Evolutionary conservation across 37 sponge, comb jelly and placozoan genomes (phyloP).

Genomic region (Oopsacas minuta): DNA sequence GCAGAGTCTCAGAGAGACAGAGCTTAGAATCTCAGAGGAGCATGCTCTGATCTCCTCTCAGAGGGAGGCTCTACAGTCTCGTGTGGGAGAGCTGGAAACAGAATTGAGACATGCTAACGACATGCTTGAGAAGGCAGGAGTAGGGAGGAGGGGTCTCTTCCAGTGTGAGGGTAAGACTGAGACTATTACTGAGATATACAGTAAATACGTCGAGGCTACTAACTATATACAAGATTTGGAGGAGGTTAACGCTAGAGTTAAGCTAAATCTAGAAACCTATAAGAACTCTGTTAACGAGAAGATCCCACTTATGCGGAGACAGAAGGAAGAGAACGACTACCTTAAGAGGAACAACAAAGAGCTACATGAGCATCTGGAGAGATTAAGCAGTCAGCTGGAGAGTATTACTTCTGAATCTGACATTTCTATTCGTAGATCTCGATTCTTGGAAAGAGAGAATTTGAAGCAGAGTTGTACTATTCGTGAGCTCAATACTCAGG

Average conservation of each 20-base stretch:
- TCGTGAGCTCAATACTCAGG: conserved; percentile 22
- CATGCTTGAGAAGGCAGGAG: conserved; percentile 7
- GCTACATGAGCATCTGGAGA: background rate
- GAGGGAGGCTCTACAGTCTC: background rate
- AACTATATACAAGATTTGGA: background rate
- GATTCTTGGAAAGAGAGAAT: conserved; percentile 9
- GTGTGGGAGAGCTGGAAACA: background rate
- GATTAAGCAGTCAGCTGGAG: background rate
- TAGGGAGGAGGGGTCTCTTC: conserved; percentile 5
- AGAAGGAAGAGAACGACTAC: conserved; percentile 15
- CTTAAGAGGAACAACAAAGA: background rate
- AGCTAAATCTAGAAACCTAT: background rate
- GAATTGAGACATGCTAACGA: conserved; percentile 4
- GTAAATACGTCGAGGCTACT: conserved; percentile 9
- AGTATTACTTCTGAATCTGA: background rate
- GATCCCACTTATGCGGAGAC: conserved; percentile 9
- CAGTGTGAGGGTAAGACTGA: background rate
- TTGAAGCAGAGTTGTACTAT: background rate
- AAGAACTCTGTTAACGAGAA: conserved; percentile 16
- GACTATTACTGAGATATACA: conserved; percentile 1
- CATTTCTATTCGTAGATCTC: background rate
- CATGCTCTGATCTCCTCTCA: background rate
- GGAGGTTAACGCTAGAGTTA: background rate
- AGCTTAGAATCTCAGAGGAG: background rate
- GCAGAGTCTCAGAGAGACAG: background rate